Evolutionary conservation across 2,888 invertebrate species (phyloP).

Genomic region (Aspidiotus destructor): DNA sequence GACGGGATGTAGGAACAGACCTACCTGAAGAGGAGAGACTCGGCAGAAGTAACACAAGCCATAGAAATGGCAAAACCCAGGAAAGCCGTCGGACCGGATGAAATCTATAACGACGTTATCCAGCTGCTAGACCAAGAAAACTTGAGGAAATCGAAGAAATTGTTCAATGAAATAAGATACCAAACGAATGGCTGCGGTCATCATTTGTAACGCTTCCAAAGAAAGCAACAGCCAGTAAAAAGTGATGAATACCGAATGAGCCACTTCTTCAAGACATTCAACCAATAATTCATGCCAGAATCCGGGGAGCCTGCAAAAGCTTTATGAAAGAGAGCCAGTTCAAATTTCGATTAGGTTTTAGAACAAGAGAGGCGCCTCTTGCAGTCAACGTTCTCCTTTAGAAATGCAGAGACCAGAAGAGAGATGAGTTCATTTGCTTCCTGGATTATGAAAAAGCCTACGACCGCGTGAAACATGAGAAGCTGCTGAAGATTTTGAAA

Average conservation of each 20-base stretch:
- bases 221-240: not conserved
- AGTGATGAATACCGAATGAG: not conserved
- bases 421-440: not conserved
- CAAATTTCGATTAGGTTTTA: not conserved
- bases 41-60: not conserved
- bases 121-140: not conserved
- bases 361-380: not conserved
- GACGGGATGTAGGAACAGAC: not conserved
- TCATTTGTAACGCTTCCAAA: not conserved
- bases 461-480: not conserved
- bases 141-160: not conserved
- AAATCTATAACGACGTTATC: not conserved
- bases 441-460: not conserved
- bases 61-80: not conserved
- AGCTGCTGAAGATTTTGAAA: not conserved
- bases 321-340: not conserved
- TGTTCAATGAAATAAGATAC: not conserved
- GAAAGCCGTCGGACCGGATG: not conserved
- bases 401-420: not conserved
- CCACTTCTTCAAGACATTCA: too few species aligned
- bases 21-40: not conserved
- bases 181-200: not conserved
- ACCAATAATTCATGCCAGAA: not conserved
- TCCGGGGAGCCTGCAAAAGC: not conserved
- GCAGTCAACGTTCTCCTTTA: not conserved